phyloP scores from a whole-genome alignment of 2,888 invertebrate species.

The Elysia crispata region DNA sequence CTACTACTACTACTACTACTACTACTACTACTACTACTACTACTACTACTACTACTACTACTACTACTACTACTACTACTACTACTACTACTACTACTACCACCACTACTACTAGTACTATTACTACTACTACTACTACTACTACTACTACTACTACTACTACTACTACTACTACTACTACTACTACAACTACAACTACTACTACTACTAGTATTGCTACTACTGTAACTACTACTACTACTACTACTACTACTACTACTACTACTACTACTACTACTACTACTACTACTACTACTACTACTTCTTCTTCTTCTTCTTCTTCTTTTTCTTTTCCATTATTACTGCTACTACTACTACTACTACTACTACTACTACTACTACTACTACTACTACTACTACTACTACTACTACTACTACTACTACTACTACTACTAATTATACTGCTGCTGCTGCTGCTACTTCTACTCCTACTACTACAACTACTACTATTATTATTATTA shows the following conservation, averaged over 20 bases:
- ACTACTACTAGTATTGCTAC: too few species aligned
- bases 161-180: slow-evolving; percentile 31
- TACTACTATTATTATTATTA: too few species aligned
- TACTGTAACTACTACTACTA: too few species aligned
- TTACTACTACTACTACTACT: slow-evolving; percentile 28
- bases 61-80: slow-evolving; percentile 25
- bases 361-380: slow-evolving; percentile 23
- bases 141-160: slow-evolving; percentile 22
- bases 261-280: slow-evolving; percentile 33
- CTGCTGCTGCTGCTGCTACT: too few species aligned
- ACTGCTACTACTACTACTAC: slow-evolving; percentile 11
- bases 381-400: slow-evolving; percentile 26
- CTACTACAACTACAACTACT: too few species aligned
- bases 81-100: slow-evolving; percentile 11
- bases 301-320: background rate
- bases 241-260: slow-evolving; percentile 33
- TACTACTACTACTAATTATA: too few species aligned
- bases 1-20: slow-evolving; percentile 28
- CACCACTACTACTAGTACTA: slow-evolving; percentile 12
- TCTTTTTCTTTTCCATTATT: background rate
- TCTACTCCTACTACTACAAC: too few species aligned
- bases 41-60: slow-evolving; percentile 23
- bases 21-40: slow-evolving; percentile 26
- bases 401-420: slow-evolving; percentile 7
- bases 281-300: slow-evolving; percentile 22